Conservation (phyloP, 2,113 vertebrate genomes). For the Salvelinus alpinus region DNA sequence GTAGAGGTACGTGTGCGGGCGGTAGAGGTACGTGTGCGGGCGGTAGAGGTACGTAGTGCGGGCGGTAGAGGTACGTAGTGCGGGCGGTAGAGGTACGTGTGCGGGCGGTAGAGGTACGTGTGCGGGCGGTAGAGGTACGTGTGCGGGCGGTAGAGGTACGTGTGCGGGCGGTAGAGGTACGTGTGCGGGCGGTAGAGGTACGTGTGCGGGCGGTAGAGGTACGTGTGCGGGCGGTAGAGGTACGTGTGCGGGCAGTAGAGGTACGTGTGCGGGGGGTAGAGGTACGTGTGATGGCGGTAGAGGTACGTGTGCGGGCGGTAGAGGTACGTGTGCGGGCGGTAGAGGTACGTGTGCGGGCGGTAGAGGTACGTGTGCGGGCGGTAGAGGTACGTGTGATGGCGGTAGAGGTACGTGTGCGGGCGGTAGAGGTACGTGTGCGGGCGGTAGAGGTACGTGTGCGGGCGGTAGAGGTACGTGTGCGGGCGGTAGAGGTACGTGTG, state of each 20-base stretch:
- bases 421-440: background rate
- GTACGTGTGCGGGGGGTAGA: slow-evolving; percentile 18
- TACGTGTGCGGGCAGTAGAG: too few species aligned
- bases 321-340: background rate
- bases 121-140: slow-evolving; percentile 3
- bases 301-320: background rate
- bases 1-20: too few species aligned
- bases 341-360: background rate
- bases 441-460: background rate
- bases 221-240: background rate
- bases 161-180: background rate
- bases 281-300: too few species aligned
- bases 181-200: slow-evolving; percentile 6
- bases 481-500: background rate
- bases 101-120: slow-evolving; percentile 3
- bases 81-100: slow-evolving; percentile 5
- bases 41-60: slow-evolving; percentile 1
- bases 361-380: background rate
- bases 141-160: background rate
- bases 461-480: too few species aligned
- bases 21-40: slow-evolving; percentile 7
- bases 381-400: too few species aligned
- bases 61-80: background rate
- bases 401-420: background rate
- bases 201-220: slow-evolving; percentile 7